A percentile compares a stretch with the other conserved stretches of the same genome.
phyloP scores from a whole-genome alignment of 2,888 invertebrate genomes.

The Metellina segmentata region DNA sequence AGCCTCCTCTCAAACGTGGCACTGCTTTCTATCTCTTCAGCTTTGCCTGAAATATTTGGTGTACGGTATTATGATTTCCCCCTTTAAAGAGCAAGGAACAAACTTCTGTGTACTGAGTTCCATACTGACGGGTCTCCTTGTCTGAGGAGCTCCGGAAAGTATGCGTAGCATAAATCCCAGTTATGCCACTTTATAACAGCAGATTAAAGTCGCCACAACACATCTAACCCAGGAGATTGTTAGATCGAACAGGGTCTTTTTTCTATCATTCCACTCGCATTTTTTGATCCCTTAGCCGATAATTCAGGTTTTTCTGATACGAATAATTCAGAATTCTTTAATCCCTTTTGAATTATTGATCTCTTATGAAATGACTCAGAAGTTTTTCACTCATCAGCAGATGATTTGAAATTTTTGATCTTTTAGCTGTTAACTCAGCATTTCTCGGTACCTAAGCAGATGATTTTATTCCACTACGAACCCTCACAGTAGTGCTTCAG shows the following conservation, averaged over 20 bases:
- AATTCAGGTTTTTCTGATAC: neutral
- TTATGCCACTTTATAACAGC: neutral
- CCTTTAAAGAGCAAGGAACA: conserved; percentile 72
- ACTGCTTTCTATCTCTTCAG: conserved; percentile 47
- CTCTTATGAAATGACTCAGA: too few relatives aligned
- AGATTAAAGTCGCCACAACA: conserved; percentile 16
- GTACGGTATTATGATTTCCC: conserved; percentile 37
- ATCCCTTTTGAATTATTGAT: too few relatives aligned
- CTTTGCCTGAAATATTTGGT: conserved; percentile 31
- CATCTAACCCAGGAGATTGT: conserved; percentile 26
- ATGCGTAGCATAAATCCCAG: neutral
- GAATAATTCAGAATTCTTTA: too few relatives aligned
- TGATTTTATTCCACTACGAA: neutral
- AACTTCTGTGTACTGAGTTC: conserved; percentile 51
- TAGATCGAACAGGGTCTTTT: conserved; percentile 36
- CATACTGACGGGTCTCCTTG: conserved; percentile 7
- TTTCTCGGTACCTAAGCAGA: neutral
- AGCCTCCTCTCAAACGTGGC: conserved; percentile 31
- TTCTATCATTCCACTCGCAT: conserved; percentile 17
- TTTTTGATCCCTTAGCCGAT: neutral
- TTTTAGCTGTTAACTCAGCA: neutral
- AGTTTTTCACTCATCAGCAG: too few relatives aligned
- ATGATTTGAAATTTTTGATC: neutral
- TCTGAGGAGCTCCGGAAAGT: conserved; percentile 4
- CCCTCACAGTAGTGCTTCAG: conserved; percentile 40